phyloP scores from a whole-genome alignment of 2,888 invertebrate species.

The Spodoptera picta region DNA sequence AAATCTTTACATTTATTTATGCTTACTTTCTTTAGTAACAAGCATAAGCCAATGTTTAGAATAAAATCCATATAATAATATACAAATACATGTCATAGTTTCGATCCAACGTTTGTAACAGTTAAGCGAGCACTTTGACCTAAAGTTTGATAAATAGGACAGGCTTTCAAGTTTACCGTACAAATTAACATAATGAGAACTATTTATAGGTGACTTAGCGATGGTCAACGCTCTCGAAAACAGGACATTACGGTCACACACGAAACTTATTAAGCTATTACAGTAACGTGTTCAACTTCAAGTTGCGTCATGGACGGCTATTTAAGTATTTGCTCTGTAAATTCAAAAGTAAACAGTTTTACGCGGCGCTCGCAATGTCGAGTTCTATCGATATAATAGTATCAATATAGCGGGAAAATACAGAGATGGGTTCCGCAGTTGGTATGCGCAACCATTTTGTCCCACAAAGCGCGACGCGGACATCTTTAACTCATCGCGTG shows the following conservation, averaged over 20 bases:
- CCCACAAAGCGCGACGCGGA: conserved; percentile 10
- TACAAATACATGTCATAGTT: not conserved
- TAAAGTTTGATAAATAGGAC: conserved; percentile 8
- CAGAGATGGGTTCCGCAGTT: conserved; percentile 18
- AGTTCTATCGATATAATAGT: conserved; percentile 13
- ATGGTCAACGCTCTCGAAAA: conserved; percentile 4
- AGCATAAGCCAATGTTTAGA: not conserved
- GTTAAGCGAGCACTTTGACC: not conserved
- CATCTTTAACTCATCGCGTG: conserved; percentile 40
- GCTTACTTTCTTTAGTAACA: conserved; percentile 10
- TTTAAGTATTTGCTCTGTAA: conserved; percentile 5
- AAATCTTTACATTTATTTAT: not conserved
- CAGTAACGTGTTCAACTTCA: not conserved
- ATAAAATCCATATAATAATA: not conserved
- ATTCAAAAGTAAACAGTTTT: conserved; percentile 13
- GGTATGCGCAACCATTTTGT: conserved; percentile 15
- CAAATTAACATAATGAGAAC: conserved; percentile 20
- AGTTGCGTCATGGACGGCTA: not conserved
- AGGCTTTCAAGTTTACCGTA: conserved; percentile 1
- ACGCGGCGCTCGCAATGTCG: conserved; percentile 15
- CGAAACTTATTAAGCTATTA: not conserved
- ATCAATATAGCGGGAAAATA: conserved; percentile 21
- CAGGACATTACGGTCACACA: not conserved
- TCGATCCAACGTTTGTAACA: too few species aligned
- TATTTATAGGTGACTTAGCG: conserved; percentile 2